Evolutionary conservation across 1,140 invertebrate species (phyloP).

Genomic region (Drosophila sechellia): DNA sequence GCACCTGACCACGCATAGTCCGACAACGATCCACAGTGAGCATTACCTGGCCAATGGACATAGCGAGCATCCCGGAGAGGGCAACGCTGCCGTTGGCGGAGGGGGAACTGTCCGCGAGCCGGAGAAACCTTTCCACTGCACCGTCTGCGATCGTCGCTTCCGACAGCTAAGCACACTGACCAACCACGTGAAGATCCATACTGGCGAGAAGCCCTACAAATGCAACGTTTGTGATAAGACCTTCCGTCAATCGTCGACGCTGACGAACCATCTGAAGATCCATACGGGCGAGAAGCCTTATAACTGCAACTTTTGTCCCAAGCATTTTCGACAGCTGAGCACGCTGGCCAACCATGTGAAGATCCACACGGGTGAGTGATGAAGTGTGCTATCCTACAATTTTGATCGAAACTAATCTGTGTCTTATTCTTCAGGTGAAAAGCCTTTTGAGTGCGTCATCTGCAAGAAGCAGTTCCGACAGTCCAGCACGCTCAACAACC

Average conservation of each 20-base stretch:
- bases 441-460: constrained; percentile 84
- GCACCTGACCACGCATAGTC: constrained; percentile 73
- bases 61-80: constrained; percentile 57
- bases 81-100: constrained; percentile 27
- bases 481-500: constrained; percentile 84
- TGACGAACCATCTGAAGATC: constrained; percentile 84
- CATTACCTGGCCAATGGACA: constrained; percentile 74
- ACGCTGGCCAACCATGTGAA: constrained; percentile 84
- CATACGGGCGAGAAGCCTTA: constrained; percentile 84
- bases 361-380: constrained; percentile 80
- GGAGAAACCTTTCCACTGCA: constrained; percentile 84
- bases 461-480: constrained; percentile 85
- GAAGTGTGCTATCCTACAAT: background rate
- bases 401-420: constrained; percentile 12
- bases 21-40: constrained; percentile 59
- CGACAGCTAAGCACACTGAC: constrained; percentile 83
- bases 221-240: constrained; percentile 84
- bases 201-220: constrained; percentile 84
- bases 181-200: constrained; percentile 84
- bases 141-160: constrained; percentile 82
- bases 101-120: constrained; percentile 52
- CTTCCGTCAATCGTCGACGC: constrained; percentile 83
- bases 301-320: constrained; percentile 83
- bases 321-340: constrained; percentile 84
- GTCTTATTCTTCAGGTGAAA: constrained; percentile 73